Evolutionary conservation across 2,888 invertebrate genomes (phyloP).

Genomic region (Notodromas monacha): DNA sequence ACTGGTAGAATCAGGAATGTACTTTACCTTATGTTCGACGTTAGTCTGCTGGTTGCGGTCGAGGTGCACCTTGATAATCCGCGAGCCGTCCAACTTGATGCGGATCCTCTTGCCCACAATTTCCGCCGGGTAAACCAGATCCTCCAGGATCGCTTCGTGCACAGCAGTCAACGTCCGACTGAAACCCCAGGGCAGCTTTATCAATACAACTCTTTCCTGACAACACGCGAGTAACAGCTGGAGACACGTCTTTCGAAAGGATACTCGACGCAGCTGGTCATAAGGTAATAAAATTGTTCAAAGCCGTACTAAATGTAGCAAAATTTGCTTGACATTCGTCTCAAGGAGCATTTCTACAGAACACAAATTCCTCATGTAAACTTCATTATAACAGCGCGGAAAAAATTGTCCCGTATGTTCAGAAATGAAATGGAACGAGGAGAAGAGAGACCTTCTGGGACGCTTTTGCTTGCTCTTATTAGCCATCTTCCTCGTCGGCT

Average conservation of each 20-base stretch:
- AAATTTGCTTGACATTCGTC: too few species aligned
- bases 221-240: neutral
- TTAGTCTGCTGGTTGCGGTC: slow-evolving; percentile 96
- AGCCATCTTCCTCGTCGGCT: slow-evolving; percentile 77
- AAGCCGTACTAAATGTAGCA: too few species aligned
- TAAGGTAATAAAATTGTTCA: too few species aligned
- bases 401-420: too few species aligned
- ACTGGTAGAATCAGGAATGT: too few species aligned
- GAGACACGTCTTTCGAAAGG: too few species aligned
- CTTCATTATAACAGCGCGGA: too few species aligned
- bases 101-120: slow-evolving; percentile 93
- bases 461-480: slow-evolving; percentile 36
- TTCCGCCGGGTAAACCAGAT: slow-evolving; percentile 92
- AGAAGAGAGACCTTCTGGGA: slow-evolving; percentile 24
- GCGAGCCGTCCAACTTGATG: slow-evolving; percentile 75
- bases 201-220: slow-evolving; percentile 2
- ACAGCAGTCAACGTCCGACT: slow-evolving; percentile 79
- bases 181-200: too few species aligned
- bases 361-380: too few species aligned
- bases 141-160: slow-evolving; percentile 84
- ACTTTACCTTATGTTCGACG: slow-evolving; percentile 84
- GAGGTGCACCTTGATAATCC: slow-evolving; percentile 84
- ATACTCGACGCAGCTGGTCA: too few species aligned
- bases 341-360: too few species aligned
- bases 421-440: too few species aligned